Evolutionary conservation across 2,113 vertebrate genomes (phyloP).

Genomic region (Antechinus flavipes): DNA sequence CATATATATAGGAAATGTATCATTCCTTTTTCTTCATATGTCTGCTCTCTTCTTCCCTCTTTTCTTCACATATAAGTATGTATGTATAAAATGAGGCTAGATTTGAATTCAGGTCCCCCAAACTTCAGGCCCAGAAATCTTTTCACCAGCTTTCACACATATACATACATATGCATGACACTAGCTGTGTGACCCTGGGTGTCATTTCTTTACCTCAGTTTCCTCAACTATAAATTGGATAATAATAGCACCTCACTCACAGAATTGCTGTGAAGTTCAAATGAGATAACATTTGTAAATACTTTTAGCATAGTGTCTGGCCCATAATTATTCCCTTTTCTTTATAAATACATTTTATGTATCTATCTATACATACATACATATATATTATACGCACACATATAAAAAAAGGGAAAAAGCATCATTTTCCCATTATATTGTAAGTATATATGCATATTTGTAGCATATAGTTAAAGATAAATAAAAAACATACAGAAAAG

Average conservation of each 20-base stretch:
- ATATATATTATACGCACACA: neutral
- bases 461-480: neutral
- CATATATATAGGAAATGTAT: neutral
- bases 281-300: no score
- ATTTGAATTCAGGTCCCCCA: fast-evolving
- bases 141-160: neutral
- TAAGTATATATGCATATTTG: neutral
- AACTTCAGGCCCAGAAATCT: neutral
- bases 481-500: neutral
- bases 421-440: neutral
- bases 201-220: neutral
- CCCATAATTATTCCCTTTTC: neutral
- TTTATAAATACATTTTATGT: neutral
- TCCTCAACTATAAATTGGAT: neutral
- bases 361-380: neutral
- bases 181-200: neutral
- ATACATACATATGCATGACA: neutral
- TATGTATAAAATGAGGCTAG: neutral
- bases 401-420: neutral
- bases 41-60: neutral
- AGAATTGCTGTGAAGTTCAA: neutral
- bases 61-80: neutral
- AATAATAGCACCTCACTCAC: neutral
- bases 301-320: neutral
- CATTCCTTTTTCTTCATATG: neutral